Base-by-base conservation (phyloP, 2,888 invertebrate genomes). In the Orthonevra nobilis region DNA sequence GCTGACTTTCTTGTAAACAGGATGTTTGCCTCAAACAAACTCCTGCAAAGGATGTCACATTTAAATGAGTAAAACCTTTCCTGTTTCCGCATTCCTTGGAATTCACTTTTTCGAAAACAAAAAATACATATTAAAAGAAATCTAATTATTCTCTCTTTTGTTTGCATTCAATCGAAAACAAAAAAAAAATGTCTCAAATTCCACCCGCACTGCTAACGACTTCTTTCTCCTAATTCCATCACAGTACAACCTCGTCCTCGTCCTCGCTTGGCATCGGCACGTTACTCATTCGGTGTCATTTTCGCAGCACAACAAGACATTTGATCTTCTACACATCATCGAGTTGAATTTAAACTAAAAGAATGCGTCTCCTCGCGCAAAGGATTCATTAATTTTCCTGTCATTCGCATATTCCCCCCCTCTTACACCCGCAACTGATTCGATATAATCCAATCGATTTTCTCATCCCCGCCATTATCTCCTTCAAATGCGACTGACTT, bases 351-450 rank as follows among this genome's bases (percentile, higher is more conserved):
- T 46, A 72, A 61, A 79, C 66, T 36, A 66, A 66, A 79, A 79
- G 73, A 61, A 79, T 72, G 54, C 60, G 72, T 75, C 58, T 50
- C 44, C 42, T 64, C 42, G 30, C 0, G 28, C 17, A 40, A 52
- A 73, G 61, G 54, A 69, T 63, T 69, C 75, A 75, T 75, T 75
- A 63, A 75, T 75, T 75, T 63, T 69, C 69, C 75, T 75, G 75
- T 75, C 75, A 75, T 56, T 69, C 69, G 38, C 73, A 64, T 60
- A n/a, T n/a, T n/a, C n/a, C n/a, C n/a, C n/a, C n/a, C n/a, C n/a
- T n/a, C n/a, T n/a, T n/a, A n/a, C n/a, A 52, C 52, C 50, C 40
- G 42, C 52, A n/a, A n/a, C 50, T 72, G 68, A 68, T 74, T 74
- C 38, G 32, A 10, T 46, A 44, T 58, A 77, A 77, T 77, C 70